These are phyloP conservation scores for Alexandromys fortis DNA, from an alignment of 2,113 vertebrate genomes.

Conservation along the genomic window DNA sequence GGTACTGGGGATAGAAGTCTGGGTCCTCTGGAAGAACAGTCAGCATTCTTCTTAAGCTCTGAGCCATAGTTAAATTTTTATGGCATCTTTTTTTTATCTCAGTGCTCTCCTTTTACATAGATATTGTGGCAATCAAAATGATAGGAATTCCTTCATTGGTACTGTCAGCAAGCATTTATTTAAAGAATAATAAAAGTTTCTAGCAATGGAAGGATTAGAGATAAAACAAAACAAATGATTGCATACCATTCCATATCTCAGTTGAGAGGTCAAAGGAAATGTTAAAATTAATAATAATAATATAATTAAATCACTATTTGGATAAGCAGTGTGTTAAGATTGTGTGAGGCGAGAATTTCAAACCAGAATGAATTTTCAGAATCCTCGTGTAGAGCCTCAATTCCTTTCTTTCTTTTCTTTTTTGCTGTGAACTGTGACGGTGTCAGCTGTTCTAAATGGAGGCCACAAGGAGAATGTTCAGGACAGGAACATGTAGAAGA, in stretches of 20 bases:
- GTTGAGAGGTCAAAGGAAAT: background rate
- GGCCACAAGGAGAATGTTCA: fast-evolving
- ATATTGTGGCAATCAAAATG: background rate
- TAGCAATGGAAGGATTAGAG: background rate
- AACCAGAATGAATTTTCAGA: background rate
- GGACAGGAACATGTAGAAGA: fast-evolving
- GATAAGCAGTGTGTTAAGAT: background rate
- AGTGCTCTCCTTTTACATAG: background rate
- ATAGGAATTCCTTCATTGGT: background rate
- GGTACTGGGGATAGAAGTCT: background rate
- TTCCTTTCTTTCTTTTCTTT: background rate
- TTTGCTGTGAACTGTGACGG: background rate
- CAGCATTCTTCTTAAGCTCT: background rate
- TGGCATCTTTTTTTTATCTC: background rate
- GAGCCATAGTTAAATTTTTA: background rate
- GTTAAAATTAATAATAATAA: background rate
- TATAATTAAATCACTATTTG: background rate
- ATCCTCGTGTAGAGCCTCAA: background rate
- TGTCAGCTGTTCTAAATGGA: background rate
- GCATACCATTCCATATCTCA: background rate
- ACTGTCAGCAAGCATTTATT: background rate
- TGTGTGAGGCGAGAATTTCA: background rate
- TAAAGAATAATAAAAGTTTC: background rate
- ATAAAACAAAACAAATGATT: background rate
- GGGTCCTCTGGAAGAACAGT: background rate